Evolutionary conservation across 2,888 invertebrate genomes (phyloP).

Genomic region (Trimorus sp.): DNA sequence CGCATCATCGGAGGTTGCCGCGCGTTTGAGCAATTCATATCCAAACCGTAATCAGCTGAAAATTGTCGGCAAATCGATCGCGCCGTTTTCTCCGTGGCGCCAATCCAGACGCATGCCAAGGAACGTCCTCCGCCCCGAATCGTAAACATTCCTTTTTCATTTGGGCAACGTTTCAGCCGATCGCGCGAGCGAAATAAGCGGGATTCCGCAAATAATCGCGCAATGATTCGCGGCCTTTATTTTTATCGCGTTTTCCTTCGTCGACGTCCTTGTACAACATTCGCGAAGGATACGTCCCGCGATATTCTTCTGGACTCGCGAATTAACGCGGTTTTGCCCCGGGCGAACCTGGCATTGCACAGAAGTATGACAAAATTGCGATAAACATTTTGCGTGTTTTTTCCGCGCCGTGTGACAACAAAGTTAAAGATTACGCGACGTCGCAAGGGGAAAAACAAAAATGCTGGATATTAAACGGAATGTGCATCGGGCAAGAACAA

Average conservation of each 20-base stretch:
- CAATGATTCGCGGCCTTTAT: slow-evolving; percentile 28
- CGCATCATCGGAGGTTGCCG: slow-evolving; percentile 39
- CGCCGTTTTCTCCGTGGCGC: slow-evolving; percentile 2
- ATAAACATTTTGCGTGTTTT: slow-evolving; percentile 12
- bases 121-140: background rate
- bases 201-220: slow-evolving; percentile 31
- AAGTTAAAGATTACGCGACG: slow-evolving; percentile 43
- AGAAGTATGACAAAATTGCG: background rate
- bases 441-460: slow-evolving; percentile 43
- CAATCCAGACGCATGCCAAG: background rate
- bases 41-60: slow-evolving; percentile 50
- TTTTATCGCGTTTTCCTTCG: slow-evolving; percentile 21
- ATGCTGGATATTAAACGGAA: slow-evolving; percentile 39
- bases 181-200: background rate
- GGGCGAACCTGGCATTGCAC: background rate
- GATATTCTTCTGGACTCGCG: slow-evolving; percentile 29
- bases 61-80: slow-evolving; percentile 39
- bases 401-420: slow-evolving; percentile 17
- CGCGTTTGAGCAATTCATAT: slow-evolving; percentile 46
- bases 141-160: background rate
- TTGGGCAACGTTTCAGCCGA: background rate
- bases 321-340: slow-evolving; percentile 20
- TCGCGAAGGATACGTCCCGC: slow-evolving; percentile 25
- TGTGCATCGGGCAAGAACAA: slow-evolving; percentile 38
- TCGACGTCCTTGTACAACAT: slow-evolving; percentile 57